phyloP scores from a whole-genome alignment of 2,113 vertebrate species.

The Entelurus aequoreus region DNA sequence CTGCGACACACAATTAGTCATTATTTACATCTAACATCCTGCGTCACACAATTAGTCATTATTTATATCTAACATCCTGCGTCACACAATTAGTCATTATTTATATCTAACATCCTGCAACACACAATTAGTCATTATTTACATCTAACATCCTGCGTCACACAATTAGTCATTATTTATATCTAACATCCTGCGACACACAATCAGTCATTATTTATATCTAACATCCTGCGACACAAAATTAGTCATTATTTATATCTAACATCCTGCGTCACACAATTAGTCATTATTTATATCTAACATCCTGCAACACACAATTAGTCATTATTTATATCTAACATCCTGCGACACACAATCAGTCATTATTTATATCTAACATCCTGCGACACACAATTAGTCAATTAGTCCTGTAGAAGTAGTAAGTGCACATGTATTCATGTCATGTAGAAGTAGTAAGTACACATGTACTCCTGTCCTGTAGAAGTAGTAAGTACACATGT shows the following conservation, averaged over 20 bases:
- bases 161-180: neutral
- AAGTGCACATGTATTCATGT: too few species aligned
- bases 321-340: slow-evolving; percentile 28
- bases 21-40: slow-evolving; percentile 50
- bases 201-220: neutral
- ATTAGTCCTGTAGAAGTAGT: too few species aligned
- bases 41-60: slow-evolving; percentile 7
- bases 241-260: neutral
- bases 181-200: slow-evolving; percentile 57
- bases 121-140: neutral
- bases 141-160: slow-evolving; percentile 57
- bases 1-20: slow-evolving; percentile 37
- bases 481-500: too few species aligned
- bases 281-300: neutral
- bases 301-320: slow-evolving; percentile 55
- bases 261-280: slow-evolving; percentile 56
- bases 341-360: slow-evolving; percentile 42
- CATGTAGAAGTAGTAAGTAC: too few species aligned
- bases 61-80: slow-evolving; percentile 52
- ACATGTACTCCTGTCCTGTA: too few species aligned
- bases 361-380: slow-evolving; percentile 33
- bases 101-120: slow-evolving; percentile 53
- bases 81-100: slow-evolving; percentile 4
- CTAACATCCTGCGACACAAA: slow-evolving; percentile 56
- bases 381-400: slow-evolving; percentile 37